Evolutionary conservation across 2,888 invertebrate genomes (phyloP), one percentile per base, ranked within the genome.

Genomic region (Conomelus anceps): DNA sequence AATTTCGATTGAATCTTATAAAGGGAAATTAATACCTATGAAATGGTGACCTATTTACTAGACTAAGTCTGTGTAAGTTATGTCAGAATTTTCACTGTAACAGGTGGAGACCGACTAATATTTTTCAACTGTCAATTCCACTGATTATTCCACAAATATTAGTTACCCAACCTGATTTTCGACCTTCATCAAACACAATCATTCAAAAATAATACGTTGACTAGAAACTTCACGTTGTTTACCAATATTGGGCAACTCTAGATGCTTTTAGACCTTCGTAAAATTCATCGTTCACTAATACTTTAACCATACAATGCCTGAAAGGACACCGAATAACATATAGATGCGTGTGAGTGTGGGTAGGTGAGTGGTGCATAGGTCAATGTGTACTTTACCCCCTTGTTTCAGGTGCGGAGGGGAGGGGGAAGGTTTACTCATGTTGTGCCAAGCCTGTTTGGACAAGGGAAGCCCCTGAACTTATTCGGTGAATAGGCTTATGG

Each of bases 301-400:
- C 13, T 17, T 13, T 6, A 6, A 9, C 34, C 34, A 63, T n/a
- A 63, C 9, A 85, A 22, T 85, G 85, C 22, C 20, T 85, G 85
- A 23, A 24, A 85, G 85, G 22, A 26, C 13, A 17, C 13, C 23
- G 85, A 22, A 24, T 23, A 4, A 1, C 1, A 85, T 85, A 4
- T 1, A n/a, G 0, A 85, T 85, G 85, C 22, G 24, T 22, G 88
- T 6, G 88, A 22, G 88, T 63, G 88, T 63, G 85, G 11, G 20
- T 88, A 23, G n/a, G 84, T 88, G 85, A 17, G 88, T 24, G 88
- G 88, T 88, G 88, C 17, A 84, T 84, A 84, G 13, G 88, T 23
- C 63, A 7, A 84, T 11, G 88, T 84, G 26, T 84, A n/a, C 63
- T 63, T 63, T 63, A 3, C 63, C 63, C 63, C n/a, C 6, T n/a